Percentiles rank a stretch among this genome's conserved stretches.
phyloP scores from a whole-genome alignment of 2,888 invertebrate species.

The Polydrusus pterygomalis region DNA sequence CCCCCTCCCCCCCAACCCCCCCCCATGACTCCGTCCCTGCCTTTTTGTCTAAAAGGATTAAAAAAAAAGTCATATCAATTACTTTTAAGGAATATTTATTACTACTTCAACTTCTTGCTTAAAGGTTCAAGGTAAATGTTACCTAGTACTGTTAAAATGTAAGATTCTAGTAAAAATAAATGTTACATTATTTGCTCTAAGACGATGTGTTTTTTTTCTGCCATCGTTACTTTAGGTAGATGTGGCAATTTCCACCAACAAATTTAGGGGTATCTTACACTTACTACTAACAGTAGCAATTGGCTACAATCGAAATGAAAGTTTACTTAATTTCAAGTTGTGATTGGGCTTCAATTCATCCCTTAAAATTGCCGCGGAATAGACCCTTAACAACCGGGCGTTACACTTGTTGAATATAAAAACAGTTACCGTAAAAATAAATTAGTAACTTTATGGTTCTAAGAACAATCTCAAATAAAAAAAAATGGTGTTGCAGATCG shows the following conservation, averaged over 20 bases:
- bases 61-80: not conserved
- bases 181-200: conserved; percentile 13
- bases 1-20: no score
- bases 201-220: conserved; percentile 39
- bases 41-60: not conserved
- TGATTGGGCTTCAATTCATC: no score
- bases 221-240: conserved; percentile 27
- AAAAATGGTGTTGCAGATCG: no score
- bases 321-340: not conserved
- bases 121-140: conserved; percentile 12
- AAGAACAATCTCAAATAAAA: not conserved
- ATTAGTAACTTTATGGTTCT: no score
- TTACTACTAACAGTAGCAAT: not conserved
- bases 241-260: not conserved
- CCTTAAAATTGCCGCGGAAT: not conserved
- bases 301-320: no score
- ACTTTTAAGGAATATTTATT: conserved; percentile 15
- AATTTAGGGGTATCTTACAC: not conserved
- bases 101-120: conserved; percentile 6
- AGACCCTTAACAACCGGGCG: not conserved
- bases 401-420: not conserved
- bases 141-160: conserved; percentile 14
- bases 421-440: no score
- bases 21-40: no score
- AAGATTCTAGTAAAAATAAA: conserved; percentile 12